phyloP scores from a whole-genome alignment of 1,140 invertebrate species.

The Drosophila equinoxialis region DNA sequence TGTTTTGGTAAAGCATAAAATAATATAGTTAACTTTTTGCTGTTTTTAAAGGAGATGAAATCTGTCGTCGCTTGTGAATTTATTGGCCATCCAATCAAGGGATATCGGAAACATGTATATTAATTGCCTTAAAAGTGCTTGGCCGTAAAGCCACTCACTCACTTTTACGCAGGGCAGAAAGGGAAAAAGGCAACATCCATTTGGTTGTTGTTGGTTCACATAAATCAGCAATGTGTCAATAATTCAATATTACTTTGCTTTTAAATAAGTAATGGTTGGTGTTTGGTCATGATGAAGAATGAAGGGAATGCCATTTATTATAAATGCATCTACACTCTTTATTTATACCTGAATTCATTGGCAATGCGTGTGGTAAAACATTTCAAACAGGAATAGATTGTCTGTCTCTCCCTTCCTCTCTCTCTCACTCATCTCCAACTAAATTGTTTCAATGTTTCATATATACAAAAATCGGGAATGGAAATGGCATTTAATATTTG shows the following conservation, averaged over 20 bases:
- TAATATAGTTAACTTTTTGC: no score
- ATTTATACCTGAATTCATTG: no score
- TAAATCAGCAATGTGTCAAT: slow-evolving; percentile 6
- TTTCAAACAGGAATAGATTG: no score
- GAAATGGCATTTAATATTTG: slow-evolving; percentile 35
- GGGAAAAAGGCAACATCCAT: neutral
- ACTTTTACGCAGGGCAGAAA: neutral
- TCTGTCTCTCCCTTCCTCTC: no score
- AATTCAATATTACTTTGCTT: slow-evolving; percentile 1
- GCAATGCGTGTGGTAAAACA: no score
- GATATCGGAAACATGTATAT: slow-evolving; percentile 2
- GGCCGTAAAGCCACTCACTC: neutral
- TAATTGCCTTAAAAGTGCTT: slow-evolving; percentile 4
- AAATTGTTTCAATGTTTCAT: no score
- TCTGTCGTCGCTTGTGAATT: neutral
- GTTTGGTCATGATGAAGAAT: neutral
- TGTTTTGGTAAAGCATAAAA: no score
- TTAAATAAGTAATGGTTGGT: slow-evolving; percentile 4
- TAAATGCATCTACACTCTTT: neutral
- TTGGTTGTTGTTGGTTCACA: neutral
- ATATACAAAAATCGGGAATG: no score
- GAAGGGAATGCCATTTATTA: neutral
- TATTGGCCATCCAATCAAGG: neutral
- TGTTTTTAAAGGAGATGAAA: neutral
- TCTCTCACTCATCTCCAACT: no score